A percentile compares a stretch with the other conserved stretches of the same genome.
phyloP scores from a whole-genome alignment of 2,113 vertebrate species.

The Hipposideros armiger region DNA sequence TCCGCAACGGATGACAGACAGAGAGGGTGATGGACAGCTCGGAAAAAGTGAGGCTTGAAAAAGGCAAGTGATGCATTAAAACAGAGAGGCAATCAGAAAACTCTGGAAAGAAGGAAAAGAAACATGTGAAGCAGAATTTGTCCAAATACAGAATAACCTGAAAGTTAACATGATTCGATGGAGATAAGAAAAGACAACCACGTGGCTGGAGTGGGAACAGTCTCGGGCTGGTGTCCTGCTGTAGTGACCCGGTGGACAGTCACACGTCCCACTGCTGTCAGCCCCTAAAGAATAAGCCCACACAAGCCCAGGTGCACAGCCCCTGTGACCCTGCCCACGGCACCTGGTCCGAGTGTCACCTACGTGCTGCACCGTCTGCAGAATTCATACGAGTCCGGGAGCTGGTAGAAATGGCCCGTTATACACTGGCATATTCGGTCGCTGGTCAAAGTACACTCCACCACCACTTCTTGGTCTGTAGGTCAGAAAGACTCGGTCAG shows the following conservation, averaged over 20 bases:
- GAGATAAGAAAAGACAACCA: too few species aligned
- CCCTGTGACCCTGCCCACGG: too few species aligned
- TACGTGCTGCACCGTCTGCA: neutral
- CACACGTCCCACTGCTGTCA: neutral
- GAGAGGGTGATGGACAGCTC: neutral
- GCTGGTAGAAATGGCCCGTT: rapidly evolving
- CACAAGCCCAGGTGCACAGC: neutral
- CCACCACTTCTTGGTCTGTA: neutral
- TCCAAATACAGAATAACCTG: neutral
- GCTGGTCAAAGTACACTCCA: rapidly evolving
- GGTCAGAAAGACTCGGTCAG: neutral
- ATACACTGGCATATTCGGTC: neutral
- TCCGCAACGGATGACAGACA: neutral
- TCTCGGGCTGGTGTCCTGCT: neutral
- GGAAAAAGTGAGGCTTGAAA: neutral
- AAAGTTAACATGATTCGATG: too few species aligned
- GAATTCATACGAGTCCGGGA: rapidly evolving
- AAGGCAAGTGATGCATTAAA: rapidly evolving
- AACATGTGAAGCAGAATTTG: too few species aligned
- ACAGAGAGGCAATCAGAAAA: neutral
- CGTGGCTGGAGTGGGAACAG: rapidly evolving
- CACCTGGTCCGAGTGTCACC: too few species aligned
- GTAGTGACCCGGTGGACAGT: rapidly evolving
- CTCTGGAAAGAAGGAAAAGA: too few species aligned
- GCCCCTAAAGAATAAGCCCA: neutral